These are phyloP conservation scores for Lithophane leautieri DNA, from an alignment of 2,888 invertebrate genomes.

Conservation along the genomic window DNA sequence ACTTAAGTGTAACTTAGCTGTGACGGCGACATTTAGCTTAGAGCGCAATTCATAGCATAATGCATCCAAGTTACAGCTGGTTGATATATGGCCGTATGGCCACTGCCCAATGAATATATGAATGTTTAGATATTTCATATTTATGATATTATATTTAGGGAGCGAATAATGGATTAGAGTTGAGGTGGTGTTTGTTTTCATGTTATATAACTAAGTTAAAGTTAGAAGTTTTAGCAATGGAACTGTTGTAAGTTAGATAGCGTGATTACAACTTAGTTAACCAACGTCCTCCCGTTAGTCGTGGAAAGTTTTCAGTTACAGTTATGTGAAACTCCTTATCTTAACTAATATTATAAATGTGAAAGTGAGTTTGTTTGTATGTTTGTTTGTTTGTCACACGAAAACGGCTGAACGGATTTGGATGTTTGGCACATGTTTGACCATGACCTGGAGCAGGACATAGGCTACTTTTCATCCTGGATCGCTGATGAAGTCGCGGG, in stretches of 20 bases:
- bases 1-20: constrained; percentile 51
- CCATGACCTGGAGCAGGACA: no score
- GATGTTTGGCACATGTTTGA: no score
- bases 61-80: constrained; percentile 46
- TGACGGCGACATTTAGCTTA: constrained; percentile 49
- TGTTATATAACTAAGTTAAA: background rate
- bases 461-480: no score
- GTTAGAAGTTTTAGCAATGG: no score
- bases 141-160: constrained; percentile 49
- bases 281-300: background rate
- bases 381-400: no score
- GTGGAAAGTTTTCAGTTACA: background rate
- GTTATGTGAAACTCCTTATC: background rate
- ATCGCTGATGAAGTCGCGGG: no score
- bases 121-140: constrained; percentile 60
- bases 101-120: constrained; percentile 61
- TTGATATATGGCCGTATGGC: constrained; percentile 56
- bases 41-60: constrained; percentile 55
- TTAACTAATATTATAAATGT: no score
- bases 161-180: constrained; percentile 22
- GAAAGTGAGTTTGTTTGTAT: no score
- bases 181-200: background rate
- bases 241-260: background rate
- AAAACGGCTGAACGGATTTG: no score
- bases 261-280: background rate